A percentile compares a stretch with the other conserved stretches of the same genome.
Evolutionary conservation across 1,140 invertebrate genomes (phyloP).

Genomic region (Brachionus asplanchnoidis): DNA sequence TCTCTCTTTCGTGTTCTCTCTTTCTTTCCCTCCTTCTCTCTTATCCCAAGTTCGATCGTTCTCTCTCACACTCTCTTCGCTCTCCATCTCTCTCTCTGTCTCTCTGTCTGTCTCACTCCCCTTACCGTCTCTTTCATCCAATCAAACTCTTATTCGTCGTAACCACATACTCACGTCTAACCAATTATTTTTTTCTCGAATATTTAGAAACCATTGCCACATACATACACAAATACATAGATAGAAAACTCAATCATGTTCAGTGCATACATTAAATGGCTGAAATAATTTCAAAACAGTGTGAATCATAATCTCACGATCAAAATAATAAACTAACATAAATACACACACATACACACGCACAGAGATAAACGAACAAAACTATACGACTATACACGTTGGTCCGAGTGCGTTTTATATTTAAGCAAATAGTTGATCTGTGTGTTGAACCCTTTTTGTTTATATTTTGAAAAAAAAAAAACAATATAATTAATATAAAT

Average conservation of each 20-base stretch:
- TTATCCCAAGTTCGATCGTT: no score
- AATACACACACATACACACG: background rate
- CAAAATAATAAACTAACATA: background rate
- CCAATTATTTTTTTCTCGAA: background rate
- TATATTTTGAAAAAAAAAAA: background rate
- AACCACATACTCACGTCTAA: background rate
- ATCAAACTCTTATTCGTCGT: no score
- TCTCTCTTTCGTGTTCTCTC: background rate
- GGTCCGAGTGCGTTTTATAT: background rate
- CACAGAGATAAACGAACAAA: background rate
- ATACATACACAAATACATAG: background rate
- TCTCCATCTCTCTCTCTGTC: background rate
- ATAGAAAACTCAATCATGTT: background rate
- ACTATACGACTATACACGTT: background rate
- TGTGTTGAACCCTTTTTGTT: background rate
- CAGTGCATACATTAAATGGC: background rate
- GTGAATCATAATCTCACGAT: background rate
- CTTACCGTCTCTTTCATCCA: no score
- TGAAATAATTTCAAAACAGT: background rate
- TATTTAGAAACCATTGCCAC: background rate
- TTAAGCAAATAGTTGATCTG: background rate
- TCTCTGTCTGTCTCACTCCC: no score
- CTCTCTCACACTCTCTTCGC: background rate
- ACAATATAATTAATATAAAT: background rate
- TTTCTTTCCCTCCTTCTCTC: background rate